These are phyloP conservation scores for Rhynchonycteris naso DNA, from an alignment of 2,797 vertebrate species.

Conservation along the genomic window DNA sequence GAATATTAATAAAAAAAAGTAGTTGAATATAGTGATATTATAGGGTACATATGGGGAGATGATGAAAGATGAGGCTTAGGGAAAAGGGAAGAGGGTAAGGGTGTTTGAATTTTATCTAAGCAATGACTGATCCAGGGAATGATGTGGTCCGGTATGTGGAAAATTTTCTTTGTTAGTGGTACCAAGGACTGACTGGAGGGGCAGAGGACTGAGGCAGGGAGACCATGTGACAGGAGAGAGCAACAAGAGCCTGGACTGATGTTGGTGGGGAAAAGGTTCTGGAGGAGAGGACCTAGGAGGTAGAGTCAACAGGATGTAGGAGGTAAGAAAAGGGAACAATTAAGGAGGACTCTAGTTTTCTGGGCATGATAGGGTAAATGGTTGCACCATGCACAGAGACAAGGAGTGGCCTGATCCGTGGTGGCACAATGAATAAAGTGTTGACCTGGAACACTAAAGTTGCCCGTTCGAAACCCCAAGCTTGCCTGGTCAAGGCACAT, in stretches of 20 bases:
- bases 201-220: neutral
- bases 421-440: too few relatives aligned
- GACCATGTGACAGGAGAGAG: neutral
- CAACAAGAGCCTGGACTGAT: neutral
- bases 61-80: neutral
- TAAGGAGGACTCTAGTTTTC: neutral
- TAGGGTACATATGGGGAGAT: neutral
- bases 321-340: neutral
- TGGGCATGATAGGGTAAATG: neutral
- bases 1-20: neutral
- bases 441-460: too few relatives aligned
- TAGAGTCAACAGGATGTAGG: neutral
- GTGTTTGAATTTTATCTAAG: neutral
- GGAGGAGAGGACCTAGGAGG: neutral
- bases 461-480: too few relatives aligned
- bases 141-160: neutral
- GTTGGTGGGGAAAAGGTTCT: neutral
- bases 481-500: too few relatives aligned
- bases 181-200: neutral
- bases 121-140: constrained; percentile 2
- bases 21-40: neutral
- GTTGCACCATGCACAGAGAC: neutral
- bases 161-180: neutral
- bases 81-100: neutral
- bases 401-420: too few relatives aligned